A percentile compares a stretch with the other conserved stretches of the same genome.
Conservation (phyloP, 2,797 vertebrate genomes). For the Sebastiscus albofasciatus region DNA sequence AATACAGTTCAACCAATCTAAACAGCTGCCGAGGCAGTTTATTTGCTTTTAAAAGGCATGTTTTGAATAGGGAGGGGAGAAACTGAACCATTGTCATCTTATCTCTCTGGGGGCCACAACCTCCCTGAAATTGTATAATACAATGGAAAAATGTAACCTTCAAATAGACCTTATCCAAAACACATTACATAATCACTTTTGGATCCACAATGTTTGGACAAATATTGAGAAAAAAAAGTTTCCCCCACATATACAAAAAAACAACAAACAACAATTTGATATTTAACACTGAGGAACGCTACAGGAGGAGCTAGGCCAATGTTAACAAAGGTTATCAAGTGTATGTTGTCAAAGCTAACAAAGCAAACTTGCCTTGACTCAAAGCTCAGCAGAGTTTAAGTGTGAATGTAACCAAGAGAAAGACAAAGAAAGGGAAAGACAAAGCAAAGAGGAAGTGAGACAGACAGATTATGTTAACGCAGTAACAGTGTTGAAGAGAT, state of each 20-base stretch:
- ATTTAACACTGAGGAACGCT: not conserved
- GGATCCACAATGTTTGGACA: not conserved
- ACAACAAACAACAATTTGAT: not conserved
- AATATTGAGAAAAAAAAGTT: not conserved
- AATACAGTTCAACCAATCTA: constrained; percentile 71
- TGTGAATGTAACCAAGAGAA: not conserved
- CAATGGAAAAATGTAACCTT: constrained; percentile 28
- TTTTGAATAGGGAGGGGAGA: constrained; percentile 63
- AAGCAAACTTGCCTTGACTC: not conserved
- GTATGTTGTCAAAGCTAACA: not conserved
- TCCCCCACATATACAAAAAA: not conserved
- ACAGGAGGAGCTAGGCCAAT: not conserved
- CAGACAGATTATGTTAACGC: constrained; percentile 6
- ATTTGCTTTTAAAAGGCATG: constrained; percentile 65
- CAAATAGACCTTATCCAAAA: constrained; percentile 19
- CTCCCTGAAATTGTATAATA: constrained; percentile 4
- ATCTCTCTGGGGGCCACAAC: constrained; percentile 30
- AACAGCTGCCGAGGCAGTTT: constrained; percentile 66
- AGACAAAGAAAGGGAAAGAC: constrained; percentile 14
- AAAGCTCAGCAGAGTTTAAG: not conserved
- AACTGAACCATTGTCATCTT: constrained; percentile 28
- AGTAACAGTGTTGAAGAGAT: not conserved
- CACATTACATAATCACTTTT: not conserved
- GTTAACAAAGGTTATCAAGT: not conserved
- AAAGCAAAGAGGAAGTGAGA: constrained; percentile 9